A percentile compares a stretch with the other conserved stretches of the same genome.
phyloP scores from a whole-genome alignment of 2,888 invertebrate species.

The Diarsia dahlii region DNA sequence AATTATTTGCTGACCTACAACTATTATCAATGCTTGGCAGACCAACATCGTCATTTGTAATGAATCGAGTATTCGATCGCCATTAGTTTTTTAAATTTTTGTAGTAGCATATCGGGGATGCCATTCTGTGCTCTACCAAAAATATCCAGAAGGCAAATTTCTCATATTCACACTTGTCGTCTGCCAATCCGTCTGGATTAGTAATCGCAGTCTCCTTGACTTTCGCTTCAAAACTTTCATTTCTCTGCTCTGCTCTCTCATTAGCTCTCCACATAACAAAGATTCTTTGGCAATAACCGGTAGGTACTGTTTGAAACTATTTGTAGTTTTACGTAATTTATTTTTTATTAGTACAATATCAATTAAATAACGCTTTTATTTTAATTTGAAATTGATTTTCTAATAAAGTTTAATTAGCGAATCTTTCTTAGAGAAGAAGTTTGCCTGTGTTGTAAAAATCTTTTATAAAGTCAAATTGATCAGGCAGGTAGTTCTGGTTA shows the following conservation, averaged over 20 bases:
- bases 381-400: background rate
- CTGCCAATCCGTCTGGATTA: constrained; percentile 11
- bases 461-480: constrained; percentile 5
- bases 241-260: too few species aligned
- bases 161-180: background rate
- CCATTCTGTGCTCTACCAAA: background rate
- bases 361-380: constrained; percentile 25
- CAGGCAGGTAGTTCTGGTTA: constrained; percentile 31
- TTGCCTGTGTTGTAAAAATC: background rate
- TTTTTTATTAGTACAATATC: background rate
- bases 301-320: constrained; percentile 3
- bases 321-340: constrained; percentile 6
- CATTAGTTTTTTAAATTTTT: background rate
- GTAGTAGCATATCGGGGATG: background rate
- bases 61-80: background rate
- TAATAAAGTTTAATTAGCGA: constrained; percentile 11
- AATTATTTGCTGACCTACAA: constrained; percentile 38
- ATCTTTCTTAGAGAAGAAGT: background rate
- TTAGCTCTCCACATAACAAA: constrained; percentile 13
- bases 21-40: constrained; percentile 2
- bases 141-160: background rate
- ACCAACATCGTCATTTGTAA: background rate
- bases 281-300: constrained; percentile 3
- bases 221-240: constrained; percentile 36
- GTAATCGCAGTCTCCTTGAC: constrained; percentile 12